phyloP scores from a whole-genome alignment of 1,140 invertebrate species.

The Parapsyche elsis region DNA sequence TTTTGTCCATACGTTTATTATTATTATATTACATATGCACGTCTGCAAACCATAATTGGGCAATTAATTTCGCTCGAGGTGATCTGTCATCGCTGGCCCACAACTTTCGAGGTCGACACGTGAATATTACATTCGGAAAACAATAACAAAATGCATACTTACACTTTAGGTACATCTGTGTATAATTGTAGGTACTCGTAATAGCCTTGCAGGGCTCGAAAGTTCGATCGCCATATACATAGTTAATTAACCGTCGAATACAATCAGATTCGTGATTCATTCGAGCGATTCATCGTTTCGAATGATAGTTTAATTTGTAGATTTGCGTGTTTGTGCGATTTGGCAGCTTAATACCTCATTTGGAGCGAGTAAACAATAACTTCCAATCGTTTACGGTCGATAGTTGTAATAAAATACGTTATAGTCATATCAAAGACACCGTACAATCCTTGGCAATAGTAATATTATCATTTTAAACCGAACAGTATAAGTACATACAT shows the following conservation, averaged over 20 bases:
- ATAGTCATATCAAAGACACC: no score
- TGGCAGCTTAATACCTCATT: neutral
- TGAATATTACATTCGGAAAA: neutral
- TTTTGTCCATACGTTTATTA: no score
- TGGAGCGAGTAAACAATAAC: no score
- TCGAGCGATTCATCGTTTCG: neutral
- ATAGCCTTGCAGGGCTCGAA: no score
- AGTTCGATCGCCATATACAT: neutral
- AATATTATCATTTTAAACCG: no score
- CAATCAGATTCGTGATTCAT: neutral
- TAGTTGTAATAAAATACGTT: no score
- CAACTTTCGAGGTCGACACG: constrained; percentile 5
- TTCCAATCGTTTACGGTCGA: neutral
- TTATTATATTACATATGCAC: neutral
- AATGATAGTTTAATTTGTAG: neutral
- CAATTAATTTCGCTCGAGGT: constrained; percentile 12
- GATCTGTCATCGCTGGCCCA: constrained; percentile 14
- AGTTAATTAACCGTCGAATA: neutral
- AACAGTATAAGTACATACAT: no score
- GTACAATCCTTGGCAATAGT: no score
- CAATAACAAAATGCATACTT: no score
- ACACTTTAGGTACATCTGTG: no score
- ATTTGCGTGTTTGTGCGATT: no score
- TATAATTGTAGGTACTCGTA: no score
- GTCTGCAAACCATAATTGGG: neutral